A percentile compares a stretch with the other conserved stretches of the same genome.
phyloP scores from a whole-genome alignment of 1,140 invertebrate species.

The Lethrus apterus region DNA sequence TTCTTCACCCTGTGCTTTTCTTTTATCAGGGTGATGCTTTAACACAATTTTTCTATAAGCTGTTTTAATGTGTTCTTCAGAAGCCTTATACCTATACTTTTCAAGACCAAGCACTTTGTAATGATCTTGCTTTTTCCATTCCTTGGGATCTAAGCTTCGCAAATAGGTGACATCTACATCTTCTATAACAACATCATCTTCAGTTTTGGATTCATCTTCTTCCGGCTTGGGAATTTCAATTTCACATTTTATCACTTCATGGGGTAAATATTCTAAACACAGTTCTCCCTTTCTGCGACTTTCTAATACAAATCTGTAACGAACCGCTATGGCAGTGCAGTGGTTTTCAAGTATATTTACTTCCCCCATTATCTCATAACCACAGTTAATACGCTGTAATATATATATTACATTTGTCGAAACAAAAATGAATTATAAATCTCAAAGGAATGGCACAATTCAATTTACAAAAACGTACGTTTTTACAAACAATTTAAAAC shows the following conservation, averaged over 20 bases:
- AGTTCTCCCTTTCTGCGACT: constrained; percentile 24
- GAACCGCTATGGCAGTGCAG: constrained; percentile 32
- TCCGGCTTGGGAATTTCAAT: constrained; percentile 21
- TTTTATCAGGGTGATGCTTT: constrained; percentile 96
- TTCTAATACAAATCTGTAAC: constrained; percentile 37
- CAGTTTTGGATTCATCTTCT: constrained; percentile 20
- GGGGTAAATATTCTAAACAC: constrained; percentile 29
- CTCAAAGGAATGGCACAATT: too few species aligned
- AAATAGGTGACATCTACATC: constrained; percentile 82
- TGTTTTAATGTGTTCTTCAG: constrained; percentile 86
- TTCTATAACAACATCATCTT: constrained; percentile 51
- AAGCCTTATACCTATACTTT: constrained; percentile 65
- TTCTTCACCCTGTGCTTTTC: constrained; percentile 79
- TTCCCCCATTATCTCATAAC: constrained; percentile 33
- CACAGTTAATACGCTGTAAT: constrained; percentile 1
- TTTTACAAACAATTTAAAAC: too few species aligned
- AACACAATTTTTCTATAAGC: constrained; percentile 90
- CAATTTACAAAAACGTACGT: too few species aligned
- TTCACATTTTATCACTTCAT: constrained; percentile 31
- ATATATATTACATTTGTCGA: too few species aligned
- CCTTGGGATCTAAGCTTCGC: constrained; percentile 85
- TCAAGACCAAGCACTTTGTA: constrained; percentile 88
- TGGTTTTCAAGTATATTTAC: constrained; percentile 18
- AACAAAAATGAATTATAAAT: too few species aligned
- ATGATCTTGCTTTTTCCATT: constrained; percentile 97